These are phyloP conservation scores for Sapayoa aenigma DNA, from an alignment of 2,113 vertebrate species.

Conservation along the genomic window DNA sequence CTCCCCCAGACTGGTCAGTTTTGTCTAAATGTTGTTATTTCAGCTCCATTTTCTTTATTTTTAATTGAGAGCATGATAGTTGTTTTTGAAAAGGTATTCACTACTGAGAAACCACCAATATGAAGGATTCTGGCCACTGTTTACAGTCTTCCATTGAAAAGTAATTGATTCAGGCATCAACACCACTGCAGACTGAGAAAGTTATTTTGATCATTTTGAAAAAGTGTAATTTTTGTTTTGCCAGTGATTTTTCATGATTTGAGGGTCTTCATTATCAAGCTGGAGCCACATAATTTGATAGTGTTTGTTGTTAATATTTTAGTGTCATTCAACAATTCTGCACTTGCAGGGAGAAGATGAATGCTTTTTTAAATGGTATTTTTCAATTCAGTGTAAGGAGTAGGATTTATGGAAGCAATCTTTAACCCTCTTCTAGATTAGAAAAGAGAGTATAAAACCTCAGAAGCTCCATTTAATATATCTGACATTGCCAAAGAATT, in stretches of 20 bases:
- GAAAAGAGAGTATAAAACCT: not conserved
- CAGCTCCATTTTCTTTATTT: not conserved
- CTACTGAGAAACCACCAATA: not conserved
- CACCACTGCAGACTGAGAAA: not conserved
- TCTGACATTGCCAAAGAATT: conserved; percentile 2
- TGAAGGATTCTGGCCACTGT: not conserved
- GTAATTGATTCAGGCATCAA: not conserved
- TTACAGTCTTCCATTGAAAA: not conserved
- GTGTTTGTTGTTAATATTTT: conserved; percentile 1
- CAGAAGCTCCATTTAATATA: conserved; percentile 2
- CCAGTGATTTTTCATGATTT: not conserved
- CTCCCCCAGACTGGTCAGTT: not conserved
- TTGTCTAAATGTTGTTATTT: not conserved
- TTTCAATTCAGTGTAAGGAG: conserved; percentile 2
- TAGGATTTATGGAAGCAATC: conserved; percentile 25
- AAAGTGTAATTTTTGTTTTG: not conserved
- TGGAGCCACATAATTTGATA: not conserved
- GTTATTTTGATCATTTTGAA: not conserved
- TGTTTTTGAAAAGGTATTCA: not conserved
- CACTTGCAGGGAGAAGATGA: not conserved
- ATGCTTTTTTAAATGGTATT: conserved; percentile 4
- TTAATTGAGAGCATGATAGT: not conserved
- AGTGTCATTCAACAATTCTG: not conserved
- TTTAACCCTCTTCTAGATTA: conserved; percentile 41
- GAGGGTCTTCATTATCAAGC: not conserved